Evolutionary conservation across 1,140 invertebrate species (phyloP), one percentile per base, ranked within the genome.

Genomic region (Cotesia vestalis): DNA sequence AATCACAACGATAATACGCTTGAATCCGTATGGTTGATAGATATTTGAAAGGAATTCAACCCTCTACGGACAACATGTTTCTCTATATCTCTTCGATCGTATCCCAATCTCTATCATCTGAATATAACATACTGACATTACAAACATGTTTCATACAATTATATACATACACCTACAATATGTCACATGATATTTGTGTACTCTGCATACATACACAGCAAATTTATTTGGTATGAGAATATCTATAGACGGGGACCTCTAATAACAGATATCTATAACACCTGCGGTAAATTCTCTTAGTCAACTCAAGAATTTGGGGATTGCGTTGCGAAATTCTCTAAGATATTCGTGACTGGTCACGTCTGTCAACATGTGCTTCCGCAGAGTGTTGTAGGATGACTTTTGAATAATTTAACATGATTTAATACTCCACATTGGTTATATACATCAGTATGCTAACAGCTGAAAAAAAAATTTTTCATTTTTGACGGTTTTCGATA

Each of bases 41-140:
- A 40, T 62, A 62, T 62, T 62, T 62, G 60, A 62, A 62, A 62
- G 60, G 60, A 62, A 62, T 62, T 59, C 57, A 59, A 27, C 5
- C 11, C 34, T 35, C 60, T 11, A 5, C 60, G 60, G 60, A 62
- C 1, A 62, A 62, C 35, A 12, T 27, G 35, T 12, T 27, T 62
- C 11, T 35, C 34, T 40, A 40, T n/a, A 27, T 40, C 34, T 36
- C 60, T n/a, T n/a, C 27, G 34, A 6, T 40, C 34, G 60, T 60
- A 9, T 60, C 59, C 27, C 40, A 11, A 46, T 46, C 40, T 46
- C 40, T 46, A 46, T 46, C 40, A 46, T 46, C 40, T 46, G 11
- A 46, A 46, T 46, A 57, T 57, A 20, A 20, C 20, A 57, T 20
- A 57, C 53, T 20, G 53, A 57, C n/a, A 20, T 20, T 57, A 17